phyloP scores from a whole-genome alignment of 2,888 invertebrate genomes.

The Tachina lurida region DNA sequence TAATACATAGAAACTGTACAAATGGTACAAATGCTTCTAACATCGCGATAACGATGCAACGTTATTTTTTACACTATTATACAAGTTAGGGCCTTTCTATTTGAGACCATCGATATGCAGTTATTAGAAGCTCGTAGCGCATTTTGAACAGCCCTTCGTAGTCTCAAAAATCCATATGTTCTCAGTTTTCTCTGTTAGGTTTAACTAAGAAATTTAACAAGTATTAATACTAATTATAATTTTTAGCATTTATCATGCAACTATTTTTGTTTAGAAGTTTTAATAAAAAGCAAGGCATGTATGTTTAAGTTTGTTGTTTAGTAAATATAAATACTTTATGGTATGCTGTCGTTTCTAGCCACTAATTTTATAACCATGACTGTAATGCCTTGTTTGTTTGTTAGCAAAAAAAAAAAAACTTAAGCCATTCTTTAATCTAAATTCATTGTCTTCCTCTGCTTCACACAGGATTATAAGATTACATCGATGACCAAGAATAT shows the following conservation, averaged over 20 bases:
- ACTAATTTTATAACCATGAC: constrained; percentile 37
- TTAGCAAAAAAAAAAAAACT: not conserved
- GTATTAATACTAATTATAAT: too few species aligned
- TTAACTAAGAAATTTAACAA: too few species aligned
- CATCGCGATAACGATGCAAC: too few species aligned
- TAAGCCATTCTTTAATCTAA: not conserved
- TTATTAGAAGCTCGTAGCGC: too few species aligned
- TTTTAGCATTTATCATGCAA: not conserved
- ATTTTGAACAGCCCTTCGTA: too few species aligned
- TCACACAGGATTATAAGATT: constrained; percentile 83
- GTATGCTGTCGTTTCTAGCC: constrained; percentile 36
- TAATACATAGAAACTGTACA: too few species aligned
- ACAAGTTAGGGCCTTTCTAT: too few species aligned
- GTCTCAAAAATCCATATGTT: too few species aligned
- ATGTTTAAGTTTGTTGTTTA: constrained; percentile 2
- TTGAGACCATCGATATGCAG: too few species aligned
- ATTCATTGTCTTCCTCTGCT: not conserved
- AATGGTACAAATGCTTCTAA: too few species aligned
- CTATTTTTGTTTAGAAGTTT: not conserved
- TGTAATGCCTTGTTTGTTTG: constrained; percentile 44
- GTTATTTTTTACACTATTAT: too few species aligned
- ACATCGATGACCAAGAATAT: constrained; percentile 84
- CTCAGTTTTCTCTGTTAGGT: too few species aligned
- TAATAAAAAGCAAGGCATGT: constrained; percentile 37
- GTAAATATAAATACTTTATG: constrained; percentile 23